Evolutionary conservation across 2,888 invertebrate species (phyloP).

Genomic region (Synergus gifuensis): DNA sequence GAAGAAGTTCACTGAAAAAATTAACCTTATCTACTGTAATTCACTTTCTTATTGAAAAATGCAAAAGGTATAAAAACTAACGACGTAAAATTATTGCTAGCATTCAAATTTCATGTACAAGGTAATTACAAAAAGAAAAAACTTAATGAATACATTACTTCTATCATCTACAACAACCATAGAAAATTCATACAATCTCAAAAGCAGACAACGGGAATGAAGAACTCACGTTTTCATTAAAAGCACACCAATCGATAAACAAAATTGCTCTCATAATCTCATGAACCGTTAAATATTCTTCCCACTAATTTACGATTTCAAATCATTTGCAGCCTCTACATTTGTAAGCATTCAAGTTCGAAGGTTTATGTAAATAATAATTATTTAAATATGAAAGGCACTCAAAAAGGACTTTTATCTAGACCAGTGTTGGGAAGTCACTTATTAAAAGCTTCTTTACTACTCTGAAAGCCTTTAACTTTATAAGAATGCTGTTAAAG

Average conservation of each 20-base stretch:
- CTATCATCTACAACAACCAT: not conserved
- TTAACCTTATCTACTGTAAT: not conserved
- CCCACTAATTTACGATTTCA: not conserved
- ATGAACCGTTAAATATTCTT: not conserved
- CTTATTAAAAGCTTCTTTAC: not conserved
- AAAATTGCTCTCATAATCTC: not conserved
- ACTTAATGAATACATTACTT: not conserved
- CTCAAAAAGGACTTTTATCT: not conserved
- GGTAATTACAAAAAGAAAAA: constrained; percentile 3
- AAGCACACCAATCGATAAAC: not conserved
- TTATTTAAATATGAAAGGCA: not conserved
- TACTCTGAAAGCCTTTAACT: no score
- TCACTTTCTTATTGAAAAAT: not conserved
- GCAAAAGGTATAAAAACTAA: not conserved
- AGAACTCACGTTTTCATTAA: constrained; percentile 1
- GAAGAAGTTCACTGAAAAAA: not conserved
- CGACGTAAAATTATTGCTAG: not conserved
- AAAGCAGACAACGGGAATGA: not conserved
- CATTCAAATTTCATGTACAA: constrained; percentile 1
- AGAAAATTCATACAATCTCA: not conserved
- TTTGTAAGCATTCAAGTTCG: not conserved
- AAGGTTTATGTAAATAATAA: not conserved
- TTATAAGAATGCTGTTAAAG: no score
- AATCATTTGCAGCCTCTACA: not conserved
- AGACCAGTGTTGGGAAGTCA: not conserved